Evolutionary conservation across 2,797 vertebrate genomes (phyloP), one percentile per base, ranked within the genome.

Genomic region (Phoxinus dragarum): DNA sequence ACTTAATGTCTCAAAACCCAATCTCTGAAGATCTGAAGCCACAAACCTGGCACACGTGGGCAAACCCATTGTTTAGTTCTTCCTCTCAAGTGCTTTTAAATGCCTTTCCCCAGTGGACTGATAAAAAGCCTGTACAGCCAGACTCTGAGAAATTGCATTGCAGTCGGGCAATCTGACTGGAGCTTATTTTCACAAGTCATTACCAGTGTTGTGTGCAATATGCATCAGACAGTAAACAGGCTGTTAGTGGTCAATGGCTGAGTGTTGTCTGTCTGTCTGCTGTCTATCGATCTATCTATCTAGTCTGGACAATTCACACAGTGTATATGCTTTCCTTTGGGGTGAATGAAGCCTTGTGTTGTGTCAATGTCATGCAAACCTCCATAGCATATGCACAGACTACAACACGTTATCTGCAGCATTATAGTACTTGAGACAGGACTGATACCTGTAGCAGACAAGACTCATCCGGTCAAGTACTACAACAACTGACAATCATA

Each of bases 1-100:
- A 52, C 31, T 68, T 80, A 80, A 68, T 80, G 78, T 80, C 64
- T 80, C 64, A 80, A 52, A 47, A 80, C 17, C 52, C 52, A 80
- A 8, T 49, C 78, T 80, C 61, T n/a, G 27, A 68, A 47, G 19
- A 80, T 68, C 64, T 38, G 19, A 52, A 80, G 61, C 61, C 78
- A 49, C 44, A 68, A 59, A 27, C 54, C 23, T 16, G 7, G 36
- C 75, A 17, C 14, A 40, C 12, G 40, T 59, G 21, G 36, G 21
- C 12, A 77, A 52, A 68, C 36, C 44, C 64, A 52, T 80, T 52
- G 61, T 80, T 52, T 16, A 38, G 36, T n/a, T 38, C 47, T 54
- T 68, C 27, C 66, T 71, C 49, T 69, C 12, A 27, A 69, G 47
- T 56, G 66, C 79, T 27, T 81, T 52, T 68, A 66, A 80, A 67